Conservation (phyloP, 2,113 vertebrate genomes). For the Poeciliopsis retropinna region DNA sequence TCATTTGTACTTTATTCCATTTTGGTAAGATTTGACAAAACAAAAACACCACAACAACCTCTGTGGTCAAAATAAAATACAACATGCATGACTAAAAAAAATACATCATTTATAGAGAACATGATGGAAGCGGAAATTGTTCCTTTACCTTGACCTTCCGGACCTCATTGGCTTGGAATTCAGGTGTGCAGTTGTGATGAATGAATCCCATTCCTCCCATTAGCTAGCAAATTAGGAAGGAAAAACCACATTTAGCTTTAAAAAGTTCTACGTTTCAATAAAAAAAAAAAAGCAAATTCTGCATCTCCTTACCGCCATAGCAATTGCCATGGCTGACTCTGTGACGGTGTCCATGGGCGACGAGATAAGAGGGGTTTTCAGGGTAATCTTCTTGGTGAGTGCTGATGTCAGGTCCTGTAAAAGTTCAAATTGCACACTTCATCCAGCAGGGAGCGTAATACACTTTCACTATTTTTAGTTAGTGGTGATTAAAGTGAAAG, state of each 20-base stretch:
- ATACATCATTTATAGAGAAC: no score
- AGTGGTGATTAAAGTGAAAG: neutral
- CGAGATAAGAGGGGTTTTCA: slow-evolving; percentile 93
- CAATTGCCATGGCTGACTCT: slow-evolving; percentile 93
- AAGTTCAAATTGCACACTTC: neutral
- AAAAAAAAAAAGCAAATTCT: neutral
- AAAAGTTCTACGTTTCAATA: neutral
- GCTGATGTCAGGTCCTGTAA: slow-evolving; percentile 91
- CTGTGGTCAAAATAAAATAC: neutral
- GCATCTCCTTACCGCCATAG: slow-evolving; percentile 87
- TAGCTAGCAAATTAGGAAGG: slow-evolving; percentile 72
- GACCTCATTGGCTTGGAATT: slow-evolving; percentile 94
- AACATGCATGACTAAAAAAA: neutral
- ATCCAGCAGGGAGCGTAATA: slow-evolving; percentile 58
- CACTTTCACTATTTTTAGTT: neutral
- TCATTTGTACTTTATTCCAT: neutral
- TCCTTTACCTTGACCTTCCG: slow-evolving; percentile 90
- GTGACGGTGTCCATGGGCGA: slow-evolving; percentile 96
- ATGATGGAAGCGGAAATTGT: neutral
- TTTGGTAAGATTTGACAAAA: neutral
- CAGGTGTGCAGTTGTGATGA: slow-evolving; percentile 95
- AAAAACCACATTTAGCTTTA: neutral
- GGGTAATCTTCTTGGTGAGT: slow-evolving; percentile 89
- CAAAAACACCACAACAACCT: neutral
- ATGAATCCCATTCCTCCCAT: slow-evolving; percentile 96